Evolutionary conservation across 2,797 vertebrate species (phyloP), one percentile per base, ranked within the genome.

Genomic region (Micromesistius poutassou): DNA sequence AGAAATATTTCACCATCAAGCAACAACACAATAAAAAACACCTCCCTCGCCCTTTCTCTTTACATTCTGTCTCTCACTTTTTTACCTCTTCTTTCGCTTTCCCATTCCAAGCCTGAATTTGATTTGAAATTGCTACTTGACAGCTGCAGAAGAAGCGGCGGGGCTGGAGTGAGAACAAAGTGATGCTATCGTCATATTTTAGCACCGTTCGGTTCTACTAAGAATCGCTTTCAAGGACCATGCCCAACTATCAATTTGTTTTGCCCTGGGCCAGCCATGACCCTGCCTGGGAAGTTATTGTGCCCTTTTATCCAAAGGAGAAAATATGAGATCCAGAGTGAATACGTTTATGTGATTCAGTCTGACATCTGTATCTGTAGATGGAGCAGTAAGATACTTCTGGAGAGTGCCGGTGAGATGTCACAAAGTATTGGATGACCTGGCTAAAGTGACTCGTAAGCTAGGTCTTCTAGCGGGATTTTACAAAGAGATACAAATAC

Each of bases 191-290:
- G 50, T 55, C 28, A 74, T 50, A 35, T 38, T 70, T 25, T 73
- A 71, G 68, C n/a, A 50, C 73, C 55, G 72, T 66, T 35, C 73
- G 35, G 72, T 66, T 35, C 46, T 66, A 80, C 50, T 28, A 70
- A 75, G 79, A 80, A 74, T 80, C 72, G 77, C 19, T 73, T 83
- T 72, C 74, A 79, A 79, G 80, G 75, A 78, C 76, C 78, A 40
- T 0, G 22, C 6, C 36, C 71, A 66, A 72, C 77, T 71, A 36
- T 75, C 72, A 70, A 46, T 74, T 79, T 78, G 31, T 66, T 73
- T 80, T 74, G 75, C 71, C 33, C 35, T 0, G 1, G 62, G 22
- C 25, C 6, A 36, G 46, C 42, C 62, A 77, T 8, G 33, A 71
- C 62, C 73, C 10, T 30, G 75, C 30, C 71, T 70, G 25, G 16